A percentile compares a stretch with the other conserved stretches of the same genome.
These are phyloP conservation scores for Entomyzon cyanotis DNA, from an alignment of 2,113 vertebrate species.

Conservation along the genomic window DNA sequence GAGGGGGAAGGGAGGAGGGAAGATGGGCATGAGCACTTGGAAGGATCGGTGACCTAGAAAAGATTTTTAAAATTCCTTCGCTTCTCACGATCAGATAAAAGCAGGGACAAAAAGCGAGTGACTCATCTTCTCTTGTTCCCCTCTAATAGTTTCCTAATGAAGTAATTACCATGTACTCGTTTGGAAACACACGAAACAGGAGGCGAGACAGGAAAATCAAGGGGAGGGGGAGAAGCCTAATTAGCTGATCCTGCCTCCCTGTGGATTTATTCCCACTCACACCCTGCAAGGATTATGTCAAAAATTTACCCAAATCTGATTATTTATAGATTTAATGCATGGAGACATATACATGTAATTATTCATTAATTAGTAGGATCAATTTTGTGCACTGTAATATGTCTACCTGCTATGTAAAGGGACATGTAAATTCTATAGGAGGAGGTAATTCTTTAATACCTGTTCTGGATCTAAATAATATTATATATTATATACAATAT, in stretches of 20 bases:
- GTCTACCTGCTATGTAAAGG: neutral
- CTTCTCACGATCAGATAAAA: constrained; percentile 63
- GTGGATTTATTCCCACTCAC: neutral
- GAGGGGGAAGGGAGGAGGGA: neutral
- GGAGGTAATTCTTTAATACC: neutral
- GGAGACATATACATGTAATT: neutral
- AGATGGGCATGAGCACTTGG: neutral
- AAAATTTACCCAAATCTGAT: neutral
- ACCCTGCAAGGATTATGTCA: fast-evolving
- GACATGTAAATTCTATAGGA: neutral
- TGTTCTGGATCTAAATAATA: neutral
- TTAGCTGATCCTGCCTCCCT: constrained; percentile 7
- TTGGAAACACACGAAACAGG: neutral
- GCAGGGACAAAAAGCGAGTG: neutral
- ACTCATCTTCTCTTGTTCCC: constrained; percentile 48
- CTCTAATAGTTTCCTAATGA: constrained; percentile 63
- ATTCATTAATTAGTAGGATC: neutral
- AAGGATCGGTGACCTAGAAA: constrained; percentile 45
- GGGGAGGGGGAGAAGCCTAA: neutral
- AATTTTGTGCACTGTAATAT: fast-evolving
- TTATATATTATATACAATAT: too few relatives aligned
- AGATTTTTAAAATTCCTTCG: constrained; percentile 54
- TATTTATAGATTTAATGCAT: neutral
- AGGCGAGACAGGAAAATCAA: neutral
- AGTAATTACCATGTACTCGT: constrained; percentile 23